phyloP scores from a whole-genome alignment of 2,888 invertebrate species.

The Brachypalpus laphriformis region DNA sequence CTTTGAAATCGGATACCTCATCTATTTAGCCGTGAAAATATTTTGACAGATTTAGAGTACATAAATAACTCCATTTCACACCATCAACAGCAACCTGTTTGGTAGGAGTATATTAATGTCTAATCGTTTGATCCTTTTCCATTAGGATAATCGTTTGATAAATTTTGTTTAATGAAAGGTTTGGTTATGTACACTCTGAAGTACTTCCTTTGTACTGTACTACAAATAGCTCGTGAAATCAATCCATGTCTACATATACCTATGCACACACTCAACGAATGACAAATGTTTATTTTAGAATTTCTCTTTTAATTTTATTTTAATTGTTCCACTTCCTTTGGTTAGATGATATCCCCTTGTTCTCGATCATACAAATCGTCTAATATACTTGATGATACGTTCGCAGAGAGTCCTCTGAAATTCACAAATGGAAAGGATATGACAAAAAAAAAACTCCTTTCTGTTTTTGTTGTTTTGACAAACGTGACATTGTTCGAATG shows the following conservation, averaged over 20 bases:
- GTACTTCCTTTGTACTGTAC: constrained; percentile 61
- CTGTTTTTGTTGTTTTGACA: constrained; percentile 41
- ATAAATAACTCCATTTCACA: constrained; percentile 52
- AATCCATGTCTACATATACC: constrained; percentile 43
- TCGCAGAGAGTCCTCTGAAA: no score
- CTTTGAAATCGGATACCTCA: constrained; percentile 51
- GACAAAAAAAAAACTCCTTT: constrained; percentile 45
- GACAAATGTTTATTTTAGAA: constrained; percentile 66
- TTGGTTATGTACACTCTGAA: background rate
- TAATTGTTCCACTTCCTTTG: constrained; percentile 68
- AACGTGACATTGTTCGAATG: constrained; percentile 65
- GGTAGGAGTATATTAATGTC: background rate
- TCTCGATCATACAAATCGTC: constrained; percentile 12
- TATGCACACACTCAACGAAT: constrained; percentile 48
- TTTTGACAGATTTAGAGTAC: constrained; percentile 45
- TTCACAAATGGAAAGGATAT: constrained; percentile 28
- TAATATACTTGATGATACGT: constrained; percentile 55
- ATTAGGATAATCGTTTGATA: constrained; percentile 22
- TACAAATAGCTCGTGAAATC: constrained; percentile 62
- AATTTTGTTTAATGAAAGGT: constrained; percentile 30
- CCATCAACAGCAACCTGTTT: constrained; percentile 48
- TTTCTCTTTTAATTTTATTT: constrained; percentile 42
- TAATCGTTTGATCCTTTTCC: constrained; percentile 7
- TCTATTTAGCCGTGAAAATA: constrained; percentile 14
- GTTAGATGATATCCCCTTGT: constrained; percentile 52